phyloP scores from a whole-genome alignment of 2,888 invertebrate genomes.

The Drosophila multiciliata region DNA sequence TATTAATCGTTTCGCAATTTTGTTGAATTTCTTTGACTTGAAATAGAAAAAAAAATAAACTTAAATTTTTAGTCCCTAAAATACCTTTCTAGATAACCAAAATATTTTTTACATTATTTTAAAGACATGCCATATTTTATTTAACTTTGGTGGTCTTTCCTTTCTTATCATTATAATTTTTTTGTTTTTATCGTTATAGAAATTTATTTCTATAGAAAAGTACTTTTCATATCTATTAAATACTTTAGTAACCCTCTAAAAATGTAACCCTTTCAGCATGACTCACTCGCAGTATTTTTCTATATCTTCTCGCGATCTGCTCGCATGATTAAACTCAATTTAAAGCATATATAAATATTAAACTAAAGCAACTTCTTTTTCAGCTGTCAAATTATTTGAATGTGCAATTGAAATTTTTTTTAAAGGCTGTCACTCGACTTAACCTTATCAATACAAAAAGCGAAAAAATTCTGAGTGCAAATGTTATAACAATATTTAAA shows the following conservation, averaged over 20 bases:
- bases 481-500: conserved; percentile 70
- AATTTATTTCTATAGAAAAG: not conserved
- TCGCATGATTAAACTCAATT: too few species aligned
- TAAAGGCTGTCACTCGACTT: too few species aligned
- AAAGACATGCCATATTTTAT: not conserved
- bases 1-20: not conserved
- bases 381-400: conserved; percentile 48
- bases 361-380: not conserved
- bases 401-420: conserved; percentile 9
- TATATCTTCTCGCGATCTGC: not conserved
- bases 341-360: not conserved
- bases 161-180: not conserved
- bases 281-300: not conserved
- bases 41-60: not conserved
- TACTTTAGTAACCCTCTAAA: not conserved
- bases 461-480: conserved; percentile 18
- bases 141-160: not conserved
- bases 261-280: not conserved
- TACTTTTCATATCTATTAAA: not conserved
- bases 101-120: not conserved
- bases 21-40: not conserved
- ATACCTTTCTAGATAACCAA: not conserved
- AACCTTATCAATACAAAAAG: conserved; percentile 38
- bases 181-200: not conserved
- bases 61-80: not conserved